These are phyloP conservation scores for Heterocephalus glaber DNA, from an alignment of 2,113 vertebrate species.

Conservation along the genomic window DNA sequence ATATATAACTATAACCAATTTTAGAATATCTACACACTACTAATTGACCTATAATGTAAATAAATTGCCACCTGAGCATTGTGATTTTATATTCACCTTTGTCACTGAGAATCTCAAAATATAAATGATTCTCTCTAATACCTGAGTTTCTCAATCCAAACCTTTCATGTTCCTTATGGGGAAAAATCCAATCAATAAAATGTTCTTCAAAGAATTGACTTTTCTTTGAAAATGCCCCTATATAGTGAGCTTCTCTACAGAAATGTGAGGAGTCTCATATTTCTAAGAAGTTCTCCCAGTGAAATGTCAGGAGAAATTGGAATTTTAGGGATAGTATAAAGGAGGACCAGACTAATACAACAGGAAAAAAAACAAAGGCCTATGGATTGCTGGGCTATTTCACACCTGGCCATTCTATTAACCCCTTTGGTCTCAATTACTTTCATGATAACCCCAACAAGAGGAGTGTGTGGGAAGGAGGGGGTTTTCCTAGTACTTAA, in stretches of 20 bases:
- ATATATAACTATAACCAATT: not conserved
- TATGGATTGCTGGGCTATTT: not conserved
- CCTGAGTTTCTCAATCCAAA: conserved; percentile 14
- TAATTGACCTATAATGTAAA: conserved; percentile 50
- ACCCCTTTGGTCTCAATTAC: not conserved
- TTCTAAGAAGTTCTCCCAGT: not conserved
- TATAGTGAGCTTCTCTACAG: conserved; percentile 23
- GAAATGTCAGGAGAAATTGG: not conserved
- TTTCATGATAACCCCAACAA: not conserved
- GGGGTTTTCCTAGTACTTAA: not conserved
- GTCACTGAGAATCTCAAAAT: conserved; percentile 6
- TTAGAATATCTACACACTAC: not conserved
- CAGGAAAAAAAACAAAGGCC: not conserved
- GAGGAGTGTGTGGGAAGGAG: not conserved
- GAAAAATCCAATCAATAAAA: conserved; percentile 48
- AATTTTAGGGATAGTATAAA: not conserved
- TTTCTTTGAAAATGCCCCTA: conserved; percentile 68
- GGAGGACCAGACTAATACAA: not conserved
- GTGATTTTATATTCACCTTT: not conserved
- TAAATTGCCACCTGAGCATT: not conserved
- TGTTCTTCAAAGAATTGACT: conserved; percentile 55
- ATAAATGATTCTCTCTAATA: conserved; percentile 50
- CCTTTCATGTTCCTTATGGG: conserved; percentile 49
- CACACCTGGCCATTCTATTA: not conserved
- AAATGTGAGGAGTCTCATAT: conserved; percentile 47